Evolutionary conservation across 1,140 invertebrate genomes (phyloP), one percentile per base, ranked within the genome.

Genomic region (Leptonema lineaticorne): DNA sequence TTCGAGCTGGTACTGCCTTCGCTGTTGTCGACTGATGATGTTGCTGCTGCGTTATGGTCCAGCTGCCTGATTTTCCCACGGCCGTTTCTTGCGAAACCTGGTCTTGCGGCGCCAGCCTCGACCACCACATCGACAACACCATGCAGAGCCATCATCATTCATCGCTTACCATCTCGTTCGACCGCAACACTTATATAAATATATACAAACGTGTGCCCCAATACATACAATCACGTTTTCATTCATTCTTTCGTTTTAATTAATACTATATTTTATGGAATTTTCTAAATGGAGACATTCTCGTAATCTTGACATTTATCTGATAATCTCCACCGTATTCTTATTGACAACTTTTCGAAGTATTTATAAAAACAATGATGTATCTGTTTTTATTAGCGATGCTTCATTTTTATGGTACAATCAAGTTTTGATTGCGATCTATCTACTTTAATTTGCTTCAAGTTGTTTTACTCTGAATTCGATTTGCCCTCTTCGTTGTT

Each of bases 41-140:
- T 16, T 16, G 37, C 11, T 41, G 37, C 37, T 41, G 37, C 37
- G 22, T 22, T 27, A n/a, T n/a, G 62, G 62, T 64, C 62, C 62
- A 64, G 62, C 62, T 64, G 62, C 62, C 46, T 24, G 62, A 53
- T 64, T 50, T 64, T 64, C 62, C 62, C 62, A 64, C 62, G 62
- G n/a, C 41, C 18, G 45, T 16, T 50, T 50, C 45, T 64, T 64
- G 62, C 62, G 62, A 64, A 64, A 64, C 41, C 59, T 18, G 24
- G 33, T 46, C 45, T 4, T 26, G 11, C 45, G 45, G 45, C 33
- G 58, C 29, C 58, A 30, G 45, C 62, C 30, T 9, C 45, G 33
- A 45, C 30, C 33, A 1, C 3, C 59, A 33, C 57, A 16, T 27
- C 56, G 18, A 41, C 27, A 26, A 22, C 1, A 26, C 26, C 24